These are phyloP conservation scores for Clarias gariepinus DNA, from an alignment of 2,113 vertebrate genomes.

Conservation along the genomic window DNA sequence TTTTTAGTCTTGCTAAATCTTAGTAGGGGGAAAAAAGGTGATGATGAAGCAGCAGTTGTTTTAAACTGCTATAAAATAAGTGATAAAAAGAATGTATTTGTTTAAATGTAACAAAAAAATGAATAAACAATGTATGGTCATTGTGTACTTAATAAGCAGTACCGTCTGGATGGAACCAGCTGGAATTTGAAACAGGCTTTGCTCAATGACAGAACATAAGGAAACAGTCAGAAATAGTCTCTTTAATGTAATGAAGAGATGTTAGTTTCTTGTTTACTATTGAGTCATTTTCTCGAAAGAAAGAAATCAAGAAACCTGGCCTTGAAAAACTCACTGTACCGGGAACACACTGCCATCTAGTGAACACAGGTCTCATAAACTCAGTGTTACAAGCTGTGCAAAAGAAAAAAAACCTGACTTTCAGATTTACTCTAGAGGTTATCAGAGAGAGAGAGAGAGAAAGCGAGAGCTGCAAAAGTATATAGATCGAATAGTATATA, in stretches of 20 bases:
- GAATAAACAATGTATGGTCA: background rate
- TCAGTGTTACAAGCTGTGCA: background rate
- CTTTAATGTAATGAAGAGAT: background rate
- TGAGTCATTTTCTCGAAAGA: background rate
- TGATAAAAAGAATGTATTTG: background rate
- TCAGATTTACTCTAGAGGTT: background rate
- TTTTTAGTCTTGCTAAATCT: background rate
- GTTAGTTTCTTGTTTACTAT: background rate
- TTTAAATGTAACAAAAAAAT: background rate
- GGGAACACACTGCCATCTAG: slow-evolving; percentile 19
- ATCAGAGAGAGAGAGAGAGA: background rate
- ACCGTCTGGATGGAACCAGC: background rate
- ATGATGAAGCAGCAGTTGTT: no score
- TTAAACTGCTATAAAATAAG: background rate
- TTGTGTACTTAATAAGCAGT: background rate
- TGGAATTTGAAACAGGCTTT: background rate
- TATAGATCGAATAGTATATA: background rate
- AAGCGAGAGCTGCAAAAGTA: background rate
- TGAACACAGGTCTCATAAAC: background rate
- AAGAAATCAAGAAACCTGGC: background rate
- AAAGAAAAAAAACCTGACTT: no score
- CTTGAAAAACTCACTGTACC: background rate
- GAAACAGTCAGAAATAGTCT: background rate
- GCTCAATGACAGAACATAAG: background rate
- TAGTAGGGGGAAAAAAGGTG: background rate